Evolutionary conservation across 2,113 vertebrate species (phyloP).

Genomic region (Canis aureus): DNA sequence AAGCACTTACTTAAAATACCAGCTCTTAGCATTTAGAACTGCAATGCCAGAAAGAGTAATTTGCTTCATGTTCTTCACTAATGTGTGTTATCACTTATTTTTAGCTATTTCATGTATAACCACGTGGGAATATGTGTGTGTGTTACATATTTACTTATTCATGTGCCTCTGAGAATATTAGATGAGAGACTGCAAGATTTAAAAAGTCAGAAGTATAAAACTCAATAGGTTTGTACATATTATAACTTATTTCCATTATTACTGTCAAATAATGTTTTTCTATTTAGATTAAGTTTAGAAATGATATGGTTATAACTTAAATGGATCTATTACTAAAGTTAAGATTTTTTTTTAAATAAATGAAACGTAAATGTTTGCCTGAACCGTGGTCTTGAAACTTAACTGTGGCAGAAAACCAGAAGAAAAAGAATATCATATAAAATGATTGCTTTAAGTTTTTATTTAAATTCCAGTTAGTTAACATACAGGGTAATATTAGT

Average conservation of each 20-base stretch:
- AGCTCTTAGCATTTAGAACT: neutral
- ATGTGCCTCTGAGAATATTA: neutral
- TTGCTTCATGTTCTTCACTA: neutral
- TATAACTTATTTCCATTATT: neutral
- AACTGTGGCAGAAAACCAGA: neutral
- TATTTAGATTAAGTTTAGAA: neutral
- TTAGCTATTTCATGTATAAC: neutral
- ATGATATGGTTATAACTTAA: neutral
- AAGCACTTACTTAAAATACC: neutral
- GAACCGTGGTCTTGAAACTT: neutral
- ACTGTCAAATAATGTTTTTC: neutral
- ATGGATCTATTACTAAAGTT: neutral
- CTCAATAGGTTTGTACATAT: neutral
- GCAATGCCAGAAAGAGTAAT: neutral
- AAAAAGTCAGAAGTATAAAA: neutral
- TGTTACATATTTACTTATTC: neutral
- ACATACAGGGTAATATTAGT: neutral
- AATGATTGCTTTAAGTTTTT: neutral
- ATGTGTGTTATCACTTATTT: neutral
- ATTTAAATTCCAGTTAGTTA: neutral
- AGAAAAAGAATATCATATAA: neutral
- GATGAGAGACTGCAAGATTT: neutral
- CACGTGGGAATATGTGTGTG: neutral
- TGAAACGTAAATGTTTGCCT: neutral
- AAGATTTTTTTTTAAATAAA: neutral